Evolutionary conservation across 1,140 invertebrate genomes (phyloP).

Genomic region (Drosophila leontia): DNA sequence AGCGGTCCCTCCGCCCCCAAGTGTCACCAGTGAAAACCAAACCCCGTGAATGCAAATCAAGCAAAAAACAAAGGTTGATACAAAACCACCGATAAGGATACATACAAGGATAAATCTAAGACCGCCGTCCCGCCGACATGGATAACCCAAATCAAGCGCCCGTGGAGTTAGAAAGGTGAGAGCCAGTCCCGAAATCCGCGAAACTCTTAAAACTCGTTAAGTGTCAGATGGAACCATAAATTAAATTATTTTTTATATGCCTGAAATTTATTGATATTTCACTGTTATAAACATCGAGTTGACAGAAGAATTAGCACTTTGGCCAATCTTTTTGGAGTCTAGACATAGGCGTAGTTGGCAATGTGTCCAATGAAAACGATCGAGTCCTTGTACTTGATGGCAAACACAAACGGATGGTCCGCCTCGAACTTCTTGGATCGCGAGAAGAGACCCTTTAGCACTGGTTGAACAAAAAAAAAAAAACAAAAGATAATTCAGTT

Average conservation of each 20-base stretch:
- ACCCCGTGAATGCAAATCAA: constrained; percentile 54
- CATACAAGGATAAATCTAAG: constrained; percentile 36
- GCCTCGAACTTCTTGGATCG: constrained; percentile 76
- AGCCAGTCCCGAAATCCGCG: constrained; percentile 7
- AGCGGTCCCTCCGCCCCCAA: constrained; percentile 4
- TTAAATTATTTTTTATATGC: constrained; percentile 20
- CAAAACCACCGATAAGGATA: constrained; percentile 40
- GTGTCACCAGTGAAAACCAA: constrained; percentile 41
- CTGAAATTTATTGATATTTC: constrained; percentile 5
- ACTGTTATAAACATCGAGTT: constrained; percentile 9
- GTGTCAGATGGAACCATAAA: constrained; percentile 17
- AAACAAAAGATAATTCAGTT: neutral
- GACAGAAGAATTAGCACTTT: constrained; percentile 26
- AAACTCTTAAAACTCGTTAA: constrained; percentile 2
- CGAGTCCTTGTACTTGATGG: constrained; percentile 73
- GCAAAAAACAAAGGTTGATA: constrained; percentile 50
- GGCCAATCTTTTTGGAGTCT: neutral
- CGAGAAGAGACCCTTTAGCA: constrained; percentile 73
- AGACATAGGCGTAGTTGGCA: constrained; percentile 80
- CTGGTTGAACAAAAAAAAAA: constrained; percentile 26
- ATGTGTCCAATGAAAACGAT: constrained; percentile 79
- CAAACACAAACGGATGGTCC: constrained; percentile 79
- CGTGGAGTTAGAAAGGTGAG: constrained; percentile 80
- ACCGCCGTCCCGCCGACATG: constrained; percentile 42
- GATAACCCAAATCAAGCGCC: constrained; percentile 76